These are phyloP conservation scores for Tetraneura akinire DNA, from an alignment of 1,140 invertebrate species.

Conservation along the genomic window DNA sequence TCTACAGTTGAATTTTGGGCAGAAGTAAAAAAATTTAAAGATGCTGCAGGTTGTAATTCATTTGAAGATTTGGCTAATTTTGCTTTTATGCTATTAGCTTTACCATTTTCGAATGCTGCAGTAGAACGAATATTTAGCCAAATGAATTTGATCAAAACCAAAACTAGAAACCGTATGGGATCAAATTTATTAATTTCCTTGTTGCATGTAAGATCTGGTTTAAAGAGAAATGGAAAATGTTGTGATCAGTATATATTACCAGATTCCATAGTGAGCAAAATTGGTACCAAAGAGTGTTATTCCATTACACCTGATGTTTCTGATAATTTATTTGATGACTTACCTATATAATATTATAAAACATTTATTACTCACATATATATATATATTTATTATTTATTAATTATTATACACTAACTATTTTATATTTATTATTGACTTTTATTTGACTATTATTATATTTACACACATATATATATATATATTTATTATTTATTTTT, in stretches of 20 bases:
- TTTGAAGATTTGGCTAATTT: background rate
- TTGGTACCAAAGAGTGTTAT: constrained; percentile 12
- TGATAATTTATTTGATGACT: no score
- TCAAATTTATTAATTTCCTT: background rate
- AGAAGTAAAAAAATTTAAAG: constrained; percentile 11
- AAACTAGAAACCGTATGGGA: background rate
- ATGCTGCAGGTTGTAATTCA: background rate
- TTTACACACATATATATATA: no score
- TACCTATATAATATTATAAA: no score
- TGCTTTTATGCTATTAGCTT: background rate
- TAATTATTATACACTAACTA: no score
- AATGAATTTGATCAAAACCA: background rate
- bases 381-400: no score
- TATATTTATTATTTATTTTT: no score
- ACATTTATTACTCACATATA: no score
- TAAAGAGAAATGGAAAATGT: background rate
- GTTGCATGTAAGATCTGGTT: background rate
- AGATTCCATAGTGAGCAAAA: background rate
- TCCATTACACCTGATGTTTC: no score
- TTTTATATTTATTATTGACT: no score
- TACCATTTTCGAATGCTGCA: background rate
- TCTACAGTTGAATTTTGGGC: constrained; percentile 3
- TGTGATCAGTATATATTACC: background rate
- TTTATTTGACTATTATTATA: no score
- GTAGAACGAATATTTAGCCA: background rate